Evolutionary conservation across 1,140 invertebrate species (phyloP).

Genomic region (Halyomorpha halys): DNA sequence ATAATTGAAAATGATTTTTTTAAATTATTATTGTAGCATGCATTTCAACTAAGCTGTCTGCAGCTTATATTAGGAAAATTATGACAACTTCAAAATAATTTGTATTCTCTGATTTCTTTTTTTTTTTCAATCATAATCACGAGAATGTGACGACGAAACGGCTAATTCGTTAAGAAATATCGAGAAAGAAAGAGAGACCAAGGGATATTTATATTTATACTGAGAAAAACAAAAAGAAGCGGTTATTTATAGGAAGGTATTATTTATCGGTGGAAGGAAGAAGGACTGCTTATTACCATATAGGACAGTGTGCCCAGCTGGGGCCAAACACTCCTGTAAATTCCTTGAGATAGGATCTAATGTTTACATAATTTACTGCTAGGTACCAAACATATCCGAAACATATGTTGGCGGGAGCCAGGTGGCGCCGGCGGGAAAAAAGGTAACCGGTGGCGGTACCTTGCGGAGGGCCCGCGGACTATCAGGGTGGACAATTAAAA

Average conservation of each 20-base stretch:
- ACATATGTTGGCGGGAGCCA: constrained; percentile 4
- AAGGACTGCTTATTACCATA: constrained; percentile 4
- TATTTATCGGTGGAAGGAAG: constrained; percentile 5
- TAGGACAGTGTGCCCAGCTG: constrained; percentile 8
- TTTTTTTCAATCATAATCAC: too few species aligned
- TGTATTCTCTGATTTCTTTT: too few species aligned
- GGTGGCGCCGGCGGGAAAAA: neutral
- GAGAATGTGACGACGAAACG: too few species aligned
- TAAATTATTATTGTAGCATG: too few species aligned
- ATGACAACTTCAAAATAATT: too few species aligned
- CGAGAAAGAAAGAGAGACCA: too few species aligned
- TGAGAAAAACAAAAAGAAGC: too few species aligned
- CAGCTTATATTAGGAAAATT: too few species aligned
- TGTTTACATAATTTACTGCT: constrained; percentile 12
- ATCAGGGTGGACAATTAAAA: constrained; percentile 5
- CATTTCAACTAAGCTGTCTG: too few species aligned
- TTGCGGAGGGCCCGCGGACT: neutral
- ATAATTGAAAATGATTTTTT: too few species aligned
- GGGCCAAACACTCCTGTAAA: constrained; percentile 7
- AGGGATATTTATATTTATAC: too few species aligned
- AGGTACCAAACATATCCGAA: constrained; percentile 5
- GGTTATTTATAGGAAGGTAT: constrained; percentile 5
- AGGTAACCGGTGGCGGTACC: constrained; percentile 6
- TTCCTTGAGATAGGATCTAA: constrained; percentile 4
- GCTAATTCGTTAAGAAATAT: too few species aligned